Conservation (phyloP, 2,888 invertebrate genomes). For the Drosophila mercatorum region DNA sequence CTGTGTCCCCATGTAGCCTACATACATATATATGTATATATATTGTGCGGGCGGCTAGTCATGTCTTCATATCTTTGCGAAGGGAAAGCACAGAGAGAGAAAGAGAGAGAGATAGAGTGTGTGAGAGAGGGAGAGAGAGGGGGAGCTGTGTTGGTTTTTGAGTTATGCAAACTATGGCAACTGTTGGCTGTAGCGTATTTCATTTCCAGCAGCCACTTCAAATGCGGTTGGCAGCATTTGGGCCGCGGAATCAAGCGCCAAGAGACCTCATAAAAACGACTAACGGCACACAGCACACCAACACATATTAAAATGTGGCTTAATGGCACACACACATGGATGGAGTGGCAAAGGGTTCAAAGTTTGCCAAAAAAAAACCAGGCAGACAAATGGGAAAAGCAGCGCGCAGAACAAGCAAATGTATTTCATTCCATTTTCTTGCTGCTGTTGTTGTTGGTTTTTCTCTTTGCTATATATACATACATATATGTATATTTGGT, state of each 20-base stretch:
- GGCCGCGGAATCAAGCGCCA: constrained; percentile 80
- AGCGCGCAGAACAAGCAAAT: constrained; percentile 40
- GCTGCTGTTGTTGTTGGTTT: constrained; percentile 14
- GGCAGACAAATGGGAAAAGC: constrained; percentile 15
- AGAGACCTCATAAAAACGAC: constrained; percentile 80
- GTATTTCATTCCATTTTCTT: constrained; percentile 61
- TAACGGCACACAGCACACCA: constrained; percentile 62
- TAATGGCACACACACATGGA: constrained; percentile 60
- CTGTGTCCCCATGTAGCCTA: constrained; percentile 29
- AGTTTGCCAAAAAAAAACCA: constrained; percentile 50
- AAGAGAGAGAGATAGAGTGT: background rate
- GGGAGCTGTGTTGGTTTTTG: constrained; percentile 48
- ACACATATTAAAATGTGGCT: constrained; percentile 74
- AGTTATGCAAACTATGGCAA: constrained; percentile 71
- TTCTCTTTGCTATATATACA: background rate
- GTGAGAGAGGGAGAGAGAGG: background rate
- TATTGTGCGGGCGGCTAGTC: constrained; percentile 10
- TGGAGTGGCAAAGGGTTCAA: constrained; percentile 65
- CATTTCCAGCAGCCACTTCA: constrained; percentile 75
- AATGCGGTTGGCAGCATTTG: constrained; percentile 79
- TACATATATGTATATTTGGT: constrained; percentile 5
- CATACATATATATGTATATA: background rate
- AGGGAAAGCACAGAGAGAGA: background rate
- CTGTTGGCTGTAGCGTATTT: constrained; percentile 69
- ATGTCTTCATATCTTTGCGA: constrained; percentile 13